Conservation (phyloP, 2,888 invertebrate genomes). For the Xanthorhoe designata region DNA sequence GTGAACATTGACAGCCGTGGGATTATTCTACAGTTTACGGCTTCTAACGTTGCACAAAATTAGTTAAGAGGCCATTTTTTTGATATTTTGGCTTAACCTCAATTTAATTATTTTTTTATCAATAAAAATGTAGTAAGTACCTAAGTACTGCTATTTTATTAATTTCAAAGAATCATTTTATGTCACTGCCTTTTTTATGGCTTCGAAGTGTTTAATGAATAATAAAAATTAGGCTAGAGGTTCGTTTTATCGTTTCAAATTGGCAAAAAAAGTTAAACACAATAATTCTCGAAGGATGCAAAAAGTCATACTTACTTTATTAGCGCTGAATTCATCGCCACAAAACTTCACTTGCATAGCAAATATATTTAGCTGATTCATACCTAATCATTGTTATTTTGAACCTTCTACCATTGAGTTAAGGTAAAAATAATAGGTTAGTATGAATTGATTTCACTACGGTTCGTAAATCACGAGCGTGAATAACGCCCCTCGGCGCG, state of each 20-base stretch:
- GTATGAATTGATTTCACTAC: conserved; percentile 56
- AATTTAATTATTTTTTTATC: no score
- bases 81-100: no score
- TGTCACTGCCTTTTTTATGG: no score
- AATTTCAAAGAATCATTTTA: no score
- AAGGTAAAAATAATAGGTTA: conserved; percentile 38
- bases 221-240: no score
- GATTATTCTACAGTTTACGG: conserved; percentile 57
- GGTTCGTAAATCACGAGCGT: conserved; percentile 65
- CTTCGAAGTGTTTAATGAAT: no score
- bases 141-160: no score
- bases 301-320: conserved; percentile 5
- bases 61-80: no score
- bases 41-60: not conserved
- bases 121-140: no score
- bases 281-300: not conserved
- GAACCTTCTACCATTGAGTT: conserved; percentile 30
- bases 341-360: conserved; percentile 8
- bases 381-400: conserved; percentile 15
- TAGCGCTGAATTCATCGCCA: conserved; percentile 5
- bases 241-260: not conserved
- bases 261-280: not conserved
- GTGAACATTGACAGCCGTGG: conserved; percentile 61
- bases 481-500: conserved; percentile 60
- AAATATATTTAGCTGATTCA: conserved; percentile 14